Conservation (phyloP, 2,797 vertebrate genomes). For the Allobates femoralis region DNA sequence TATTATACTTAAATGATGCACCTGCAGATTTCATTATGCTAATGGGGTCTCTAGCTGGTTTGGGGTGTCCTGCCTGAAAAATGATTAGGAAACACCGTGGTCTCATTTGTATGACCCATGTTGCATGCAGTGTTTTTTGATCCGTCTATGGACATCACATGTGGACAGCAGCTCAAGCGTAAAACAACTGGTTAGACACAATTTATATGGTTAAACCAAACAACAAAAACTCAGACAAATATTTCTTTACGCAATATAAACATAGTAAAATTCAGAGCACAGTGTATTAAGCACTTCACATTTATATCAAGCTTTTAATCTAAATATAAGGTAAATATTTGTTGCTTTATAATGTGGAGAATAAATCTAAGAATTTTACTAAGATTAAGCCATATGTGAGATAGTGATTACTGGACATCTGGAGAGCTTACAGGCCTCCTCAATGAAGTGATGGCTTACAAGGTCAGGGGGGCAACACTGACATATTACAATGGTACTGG, state of each 20-base stretch:
- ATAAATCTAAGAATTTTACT: neutral
- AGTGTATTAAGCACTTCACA: neutral
- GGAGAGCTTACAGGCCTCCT: slow-evolving; percentile 5
- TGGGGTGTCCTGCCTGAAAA: neutral
- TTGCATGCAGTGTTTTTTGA: too few species aligned
- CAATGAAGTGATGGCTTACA: slow-evolving; percentile 8
- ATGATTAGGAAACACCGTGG: neutral
- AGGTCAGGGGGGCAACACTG: slow-evolving; percentile 39
- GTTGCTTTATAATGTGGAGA: neutral
- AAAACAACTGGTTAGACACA: too few species aligned
- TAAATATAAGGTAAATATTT: neutral
- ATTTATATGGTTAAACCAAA: neutral
- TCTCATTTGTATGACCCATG: too few species aligned
- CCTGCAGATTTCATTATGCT: neutral
- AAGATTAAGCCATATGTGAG: neutral
- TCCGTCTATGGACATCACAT: too few species aligned
- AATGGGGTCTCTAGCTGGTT: neutral
- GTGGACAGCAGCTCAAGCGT: too few species aligned
- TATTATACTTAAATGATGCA: neutral
- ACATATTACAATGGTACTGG: slow-evolving; percentile 30
- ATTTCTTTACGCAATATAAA: neutral
- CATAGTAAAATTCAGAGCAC: neutral
- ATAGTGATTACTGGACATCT: slow-evolving; percentile 21
- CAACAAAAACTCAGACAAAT: neutral
- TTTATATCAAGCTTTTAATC: neutral